phyloP scores from a whole-genome alignment of 2,113 vertebrate species.

The Gorsachius goisagi region DNA sequence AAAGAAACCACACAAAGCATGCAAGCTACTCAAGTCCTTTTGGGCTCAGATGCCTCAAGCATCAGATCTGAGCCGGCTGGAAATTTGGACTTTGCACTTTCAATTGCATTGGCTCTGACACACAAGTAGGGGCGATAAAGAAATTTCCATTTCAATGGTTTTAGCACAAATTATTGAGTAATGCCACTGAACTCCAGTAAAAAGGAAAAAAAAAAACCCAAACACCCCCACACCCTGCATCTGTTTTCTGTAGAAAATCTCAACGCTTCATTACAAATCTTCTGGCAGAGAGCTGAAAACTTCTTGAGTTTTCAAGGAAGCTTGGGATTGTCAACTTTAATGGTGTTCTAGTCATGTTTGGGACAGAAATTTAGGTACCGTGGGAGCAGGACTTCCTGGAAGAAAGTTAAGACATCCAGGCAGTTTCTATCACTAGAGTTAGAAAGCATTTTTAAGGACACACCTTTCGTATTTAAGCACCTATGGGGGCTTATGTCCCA shows the following conservation, averaged over 20 bases:
- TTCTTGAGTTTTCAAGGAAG: constrained; percentile 24
- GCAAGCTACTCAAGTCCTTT: background rate
- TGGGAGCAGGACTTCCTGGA: background rate
- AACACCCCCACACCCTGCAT: background rate
- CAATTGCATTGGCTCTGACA: background rate
- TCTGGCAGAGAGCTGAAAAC: constrained; percentile 10
- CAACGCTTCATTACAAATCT: background rate
- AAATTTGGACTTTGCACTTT: background rate
- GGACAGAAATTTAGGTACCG: background rate
- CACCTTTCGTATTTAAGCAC: background rate
- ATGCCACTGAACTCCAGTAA: background rate
- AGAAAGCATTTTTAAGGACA: background rate
- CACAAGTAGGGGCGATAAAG: background rate
- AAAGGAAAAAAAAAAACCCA: background rate
- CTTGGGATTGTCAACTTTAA: constrained; percentile 25
- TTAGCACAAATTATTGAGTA: background rate
- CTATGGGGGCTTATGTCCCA: background rate
- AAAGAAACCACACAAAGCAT: background rate
- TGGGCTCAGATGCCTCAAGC: background rate
- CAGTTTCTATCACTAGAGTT: background rate
- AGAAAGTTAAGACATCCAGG: background rate
- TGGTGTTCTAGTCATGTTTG: constrained; percentile 3
- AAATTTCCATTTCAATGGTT: constrained; percentile 1
- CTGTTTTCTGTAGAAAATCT: constrained; percentile 26
- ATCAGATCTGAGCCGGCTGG: background rate